A percentile compares a stretch with the other conserved stretches of the same genome.
phyloP scores from a whole-genome alignment of 2,888 invertebrate genomes.

The Branchellion lobata region DNA sequence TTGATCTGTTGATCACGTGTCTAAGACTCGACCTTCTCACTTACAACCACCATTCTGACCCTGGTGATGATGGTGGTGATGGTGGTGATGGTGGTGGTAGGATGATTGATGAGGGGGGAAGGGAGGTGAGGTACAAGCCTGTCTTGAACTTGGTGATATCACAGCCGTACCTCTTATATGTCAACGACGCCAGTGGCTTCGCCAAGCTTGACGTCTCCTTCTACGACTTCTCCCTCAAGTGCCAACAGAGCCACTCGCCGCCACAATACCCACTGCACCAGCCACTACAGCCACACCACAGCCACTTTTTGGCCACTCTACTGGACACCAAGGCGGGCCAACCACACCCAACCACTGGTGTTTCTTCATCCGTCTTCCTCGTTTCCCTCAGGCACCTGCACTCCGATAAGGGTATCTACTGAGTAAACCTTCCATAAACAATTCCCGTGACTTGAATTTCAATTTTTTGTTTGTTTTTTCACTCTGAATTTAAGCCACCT shows the following conservation, averaged over 20 bases:
- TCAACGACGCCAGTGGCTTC: neutral
- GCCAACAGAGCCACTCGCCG: neutral
- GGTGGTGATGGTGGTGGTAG: neutral
- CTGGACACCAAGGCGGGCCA: slow-evolving; percentile 7
- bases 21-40: neutral
- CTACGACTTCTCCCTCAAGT: slow-evolving; percentile 1
- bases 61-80: neutral
- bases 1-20: neutral
- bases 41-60: neutral
- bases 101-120: neutral
- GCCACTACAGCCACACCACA: slow-evolving; percentile 10
- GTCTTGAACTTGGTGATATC: neutral
- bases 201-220: neutral
- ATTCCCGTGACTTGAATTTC: too few relatives aligned
- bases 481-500: too few relatives aligned
- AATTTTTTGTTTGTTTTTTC: too few relatives aligned
- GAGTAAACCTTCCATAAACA: too few relatives aligned
- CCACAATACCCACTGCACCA: neutral
- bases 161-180: neutral
- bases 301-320: slow-evolving; percentile 1
- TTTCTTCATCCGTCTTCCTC: neutral
- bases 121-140: neutral
- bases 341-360: slow-evolving; percentile 2
- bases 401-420: neutral
- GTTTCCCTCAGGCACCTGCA: neutral